phyloP scores from a whole-genome alignment of 2,888 invertebrate species.

The Ashinkailepas kermadecensis region DNA sequence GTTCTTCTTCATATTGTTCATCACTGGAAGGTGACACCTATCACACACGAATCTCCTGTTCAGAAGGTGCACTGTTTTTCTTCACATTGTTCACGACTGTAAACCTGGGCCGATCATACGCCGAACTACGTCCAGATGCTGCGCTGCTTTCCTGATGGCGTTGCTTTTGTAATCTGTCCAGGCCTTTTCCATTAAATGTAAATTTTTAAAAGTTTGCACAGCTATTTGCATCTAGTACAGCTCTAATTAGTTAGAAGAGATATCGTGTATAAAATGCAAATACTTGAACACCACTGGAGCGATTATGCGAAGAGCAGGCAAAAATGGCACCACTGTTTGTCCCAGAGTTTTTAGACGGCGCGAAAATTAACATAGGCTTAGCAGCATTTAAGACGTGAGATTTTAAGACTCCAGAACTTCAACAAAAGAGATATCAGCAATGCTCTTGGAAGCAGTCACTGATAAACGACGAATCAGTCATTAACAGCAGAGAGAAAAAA shows the following conservation, averaged over 20 bases:
- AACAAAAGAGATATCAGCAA: not conserved
- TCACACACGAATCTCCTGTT: no score
- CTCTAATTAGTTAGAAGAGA: constrained; percentile 23
- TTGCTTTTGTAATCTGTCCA: not conserved
- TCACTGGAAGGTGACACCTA: no score
- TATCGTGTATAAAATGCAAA: constrained; percentile 22
- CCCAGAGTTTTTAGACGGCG: not conserved
- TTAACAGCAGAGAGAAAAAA: not conserved
- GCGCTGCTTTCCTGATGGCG: not conserved
- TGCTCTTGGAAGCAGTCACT: no score
- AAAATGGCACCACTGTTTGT: constrained; percentile 13
- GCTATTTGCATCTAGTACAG: constrained; percentile 17
- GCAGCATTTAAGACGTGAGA: not conserved
- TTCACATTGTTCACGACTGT: no score
- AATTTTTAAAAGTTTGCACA: constrained; percentile 19
- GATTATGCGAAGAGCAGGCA: not conserved
- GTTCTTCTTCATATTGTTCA: no score
- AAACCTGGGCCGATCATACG: no score
- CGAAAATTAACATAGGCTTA: constrained; percentile 1
- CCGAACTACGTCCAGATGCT: not conserved
- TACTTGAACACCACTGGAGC: constrained; percentile 6
- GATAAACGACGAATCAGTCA: not conserved
- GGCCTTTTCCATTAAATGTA: constrained; percentile 16
- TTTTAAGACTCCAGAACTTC: not conserved
- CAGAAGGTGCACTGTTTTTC: no score